Base-by-base conservation (phyloP, 2,113 vertebrate genomes). In the Protomyctophum bolini region DNA sequence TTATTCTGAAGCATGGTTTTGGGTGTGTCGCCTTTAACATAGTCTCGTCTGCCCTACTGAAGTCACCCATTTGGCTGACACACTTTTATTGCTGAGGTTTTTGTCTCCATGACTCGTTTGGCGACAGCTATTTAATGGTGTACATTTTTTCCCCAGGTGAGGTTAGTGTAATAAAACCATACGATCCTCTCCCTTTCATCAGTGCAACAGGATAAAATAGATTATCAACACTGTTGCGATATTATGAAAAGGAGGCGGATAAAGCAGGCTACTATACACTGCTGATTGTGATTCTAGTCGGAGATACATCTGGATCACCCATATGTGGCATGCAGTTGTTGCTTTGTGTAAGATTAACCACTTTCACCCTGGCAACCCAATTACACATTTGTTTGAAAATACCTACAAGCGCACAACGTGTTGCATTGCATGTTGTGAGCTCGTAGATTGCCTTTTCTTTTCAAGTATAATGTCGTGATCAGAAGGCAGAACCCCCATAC, bases 21-120 rank as follows among this genome's bases (percentile, higher is more conserved):
- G 83, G 86, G 82, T 74, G 85, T 87, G 83, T 88, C 84, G 15
- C 75, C 77, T 80, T 78, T 81, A 66, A 51, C 75, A 76, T 81
- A 56, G 66, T 75, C 52, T 50, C 33, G 7, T 75, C 65, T 60
- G 68, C 59, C 63, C 68, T 68, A 66, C 48, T 50, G 46, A 71
- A 79, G 77, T 88, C 80, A 86, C 52, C 58, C 8, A 52, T 83
- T 90, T 84, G 80, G 71, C 79, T 6, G 1, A 71, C 50, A 15
- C 9, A 62, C 41, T 68, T 76, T 62, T 49, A 10, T 9, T 65
- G 59, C 58, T 77, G 67, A 56, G 28, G 70, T 64, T 70, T 57
- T 54, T 12, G 29, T 33, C 11, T 41, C 33, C 33, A 41, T 41
- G 33, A 41, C 21, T 21, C 21, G 21, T 21, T 12, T 41, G 29